Base-by-base conservation (phyloP, 2,888 invertebrate genomes). In the Schizaphis graminum region DNA sequence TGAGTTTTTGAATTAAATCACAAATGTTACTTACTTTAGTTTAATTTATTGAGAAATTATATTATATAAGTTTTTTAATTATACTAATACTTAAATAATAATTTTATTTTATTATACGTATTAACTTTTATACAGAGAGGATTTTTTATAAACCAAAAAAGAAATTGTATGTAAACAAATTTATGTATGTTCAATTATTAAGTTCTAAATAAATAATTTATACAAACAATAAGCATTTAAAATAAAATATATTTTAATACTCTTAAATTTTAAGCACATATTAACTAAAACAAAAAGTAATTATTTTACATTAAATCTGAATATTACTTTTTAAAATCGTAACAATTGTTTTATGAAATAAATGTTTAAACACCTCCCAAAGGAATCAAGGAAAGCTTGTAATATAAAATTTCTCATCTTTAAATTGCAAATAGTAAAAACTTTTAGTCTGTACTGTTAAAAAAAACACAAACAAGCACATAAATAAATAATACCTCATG, bases 401-500 rank as follows among this genome's bases (percentile, higher is more conserved):
- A 85, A 87, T 87, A 26, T 87, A 86, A 3, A 91, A 91, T 56
- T 44, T 86, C 47, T 5, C 47, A 56, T 61, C 86, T 47, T 26
- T 61, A 61, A 87, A 92, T 56, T 28, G 28, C 57, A 92, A 86
- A 87, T 53, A 92, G 61, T 28, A 88, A 28, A 92, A 92, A 87
- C 86, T 61, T 87, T 86, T 47, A 57, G 91, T 35, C 57, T 26
- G 35, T 92, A 26, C 26, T 87, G 61, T 49, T 21, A 41, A 88
- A 67, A 87, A 91, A 77, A 61, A 28, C n/a, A 47, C 28, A 35
- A 47, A 28, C 49, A 67, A 49, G 53, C 11, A 49, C 67, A 92
- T 41, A 92, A 92, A 92, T 61, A 91, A 44, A 86, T 91, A 67
- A 67, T 67, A 87, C 87, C 92, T 88, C 88, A 28, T 21, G 87